Base-by-base conservation (phyloP, 1,140 invertebrate genomes). In the Aphaenogaster ashmeadi region DNA sequence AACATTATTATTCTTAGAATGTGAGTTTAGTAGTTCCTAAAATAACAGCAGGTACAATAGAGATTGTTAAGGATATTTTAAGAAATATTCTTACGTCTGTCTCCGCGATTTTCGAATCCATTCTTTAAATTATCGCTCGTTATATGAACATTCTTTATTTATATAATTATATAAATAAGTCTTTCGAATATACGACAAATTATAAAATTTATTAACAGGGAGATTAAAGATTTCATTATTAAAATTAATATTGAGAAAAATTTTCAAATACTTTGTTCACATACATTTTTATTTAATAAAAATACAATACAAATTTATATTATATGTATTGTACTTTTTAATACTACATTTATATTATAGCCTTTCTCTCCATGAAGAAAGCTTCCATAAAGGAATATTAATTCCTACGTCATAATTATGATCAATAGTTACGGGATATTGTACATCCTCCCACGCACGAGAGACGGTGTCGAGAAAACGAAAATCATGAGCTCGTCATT, bases 1-100 rank as follows among this genome's bases (percentile, higher is more conserved):
- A 66, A 21, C 4, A 38, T n/a, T 38, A 50, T 33, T 78, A 79
- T 79, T 47, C 7, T 66, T 67, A 52, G 33, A 79, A 67, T 79
- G 11, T 47, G 27, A 52, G 50, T 64, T 79, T 50, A 66, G 21
- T 27, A 6, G 4, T 38, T 67, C 36, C 36, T 52, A 62, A 60
- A 78, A 33, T 78, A 78, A 78, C 27, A 27, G 2, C 0, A 33
- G 9, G 0, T 15, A 36, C 3, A 78, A 47, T 78, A 66, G 1
- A 66, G n/a, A 79, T 66, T 36, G 6, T 21, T 13, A n/a, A 47
- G 6, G 18, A 47, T 50, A 21, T 50, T 47, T 62, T 62, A 18
- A 47, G 9, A 78, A 62, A 78, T 44, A 78, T 78, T 8, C 7
- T 74, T 13, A n/a, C 11, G 33, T 38, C 11, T 74, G 18, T 21